phyloP scores from a whole-genome alignment of 2,797 vertebrate genomes.

The Aldrovandia affinis region DNA sequence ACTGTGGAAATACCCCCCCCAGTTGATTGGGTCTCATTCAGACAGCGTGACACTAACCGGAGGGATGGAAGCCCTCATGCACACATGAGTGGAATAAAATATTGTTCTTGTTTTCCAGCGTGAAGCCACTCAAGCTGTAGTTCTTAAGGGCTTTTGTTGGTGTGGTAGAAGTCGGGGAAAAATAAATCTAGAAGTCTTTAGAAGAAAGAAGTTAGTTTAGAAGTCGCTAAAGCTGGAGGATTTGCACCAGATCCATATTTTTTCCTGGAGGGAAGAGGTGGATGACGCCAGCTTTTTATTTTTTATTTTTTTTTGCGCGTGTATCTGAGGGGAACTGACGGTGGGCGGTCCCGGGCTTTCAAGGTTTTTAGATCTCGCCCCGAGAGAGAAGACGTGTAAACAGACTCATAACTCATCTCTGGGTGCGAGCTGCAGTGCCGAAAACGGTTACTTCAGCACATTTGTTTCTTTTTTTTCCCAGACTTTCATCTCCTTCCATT shows the following conservation, averaged over 20 bases:
- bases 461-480: too few relatives aligned
- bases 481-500: too few relatives aligned
- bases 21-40: not conserved
- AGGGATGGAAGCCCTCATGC: slow-evolving; percentile 2
- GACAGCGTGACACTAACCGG: slow-evolving; percentile 33
- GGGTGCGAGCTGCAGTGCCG: not conserved
- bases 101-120: slow-evolving; percentile 36
- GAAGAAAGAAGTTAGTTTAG: too few relatives aligned
- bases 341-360: not conserved
- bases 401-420: slow-evolving; percentile 29
- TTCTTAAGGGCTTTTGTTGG: not conserved
- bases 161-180: not conserved
- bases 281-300: slow-evolving; percentile 22
- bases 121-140: slow-evolving; percentile 14
- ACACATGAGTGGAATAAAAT: slow-evolving; percentile 21
- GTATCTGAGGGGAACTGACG: slow-evolving; percentile 8
- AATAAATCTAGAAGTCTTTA: too few relatives aligned
- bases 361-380: not conserved
- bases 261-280: not conserved
- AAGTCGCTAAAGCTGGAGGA: too few relatives aligned
- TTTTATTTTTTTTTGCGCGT: not conserved
- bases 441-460: too few relatives aligned
- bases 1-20: not conserved
- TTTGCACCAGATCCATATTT: not conserved
- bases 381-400: slow-evolving; percentile 8